Conservation (phyloP, 2,888 invertebrate species). For the Drosophila kuntzei region DNA sequence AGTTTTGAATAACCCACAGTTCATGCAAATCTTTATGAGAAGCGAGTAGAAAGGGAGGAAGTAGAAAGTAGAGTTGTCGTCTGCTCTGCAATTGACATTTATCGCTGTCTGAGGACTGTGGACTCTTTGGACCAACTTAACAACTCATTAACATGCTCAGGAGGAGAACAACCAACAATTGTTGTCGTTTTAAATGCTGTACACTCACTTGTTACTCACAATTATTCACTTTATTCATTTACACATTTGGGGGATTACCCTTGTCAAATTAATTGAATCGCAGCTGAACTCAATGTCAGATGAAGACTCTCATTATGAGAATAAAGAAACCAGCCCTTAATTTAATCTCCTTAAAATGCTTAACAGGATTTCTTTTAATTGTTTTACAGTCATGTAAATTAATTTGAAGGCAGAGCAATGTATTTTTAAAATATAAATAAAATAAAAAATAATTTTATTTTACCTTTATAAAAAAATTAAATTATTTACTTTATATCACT, state of each 20-base stretch:
- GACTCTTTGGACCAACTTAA: slow-evolving; percentile 66
- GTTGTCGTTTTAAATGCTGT: slow-evolving; percentile 59
- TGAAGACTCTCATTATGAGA: background rate
- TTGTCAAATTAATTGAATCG: slow-evolving; percentile 63
- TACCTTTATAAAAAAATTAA: too few species aligned
- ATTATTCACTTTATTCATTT: slow-evolving; percentile 40
- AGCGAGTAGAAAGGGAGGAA: background rate
- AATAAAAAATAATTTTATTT: too few species aligned
- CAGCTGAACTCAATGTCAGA: slow-evolving; percentile 22
- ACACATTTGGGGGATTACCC: slow-evolving; percentile 43
- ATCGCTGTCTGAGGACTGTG: slow-evolving; percentile 61
- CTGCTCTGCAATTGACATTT: slow-evolving; percentile 74
- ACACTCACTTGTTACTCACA: slow-evolving; percentile 48
- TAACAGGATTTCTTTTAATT: background rate
- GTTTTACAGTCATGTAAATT: too few species aligned
- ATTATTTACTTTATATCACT: too few species aligned
- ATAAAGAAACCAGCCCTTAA: background rate
- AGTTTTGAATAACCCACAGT: slow-evolving; percentile 32
- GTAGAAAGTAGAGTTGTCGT: slow-evolving; percentile 33
- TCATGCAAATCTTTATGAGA: slow-evolving; percentile 18
- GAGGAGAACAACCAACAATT: slow-evolving; percentile 51
- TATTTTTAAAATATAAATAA: too few species aligned
- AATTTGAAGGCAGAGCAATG: too few species aligned
- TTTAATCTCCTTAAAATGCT: background rate
- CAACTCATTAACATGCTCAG: slow-evolving; percentile 76